These are phyloP conservation scores for Vipera latastei DNA, from an alignment of 2,797 vertebrate genomes.

Conservation along the genomic window DNA sequence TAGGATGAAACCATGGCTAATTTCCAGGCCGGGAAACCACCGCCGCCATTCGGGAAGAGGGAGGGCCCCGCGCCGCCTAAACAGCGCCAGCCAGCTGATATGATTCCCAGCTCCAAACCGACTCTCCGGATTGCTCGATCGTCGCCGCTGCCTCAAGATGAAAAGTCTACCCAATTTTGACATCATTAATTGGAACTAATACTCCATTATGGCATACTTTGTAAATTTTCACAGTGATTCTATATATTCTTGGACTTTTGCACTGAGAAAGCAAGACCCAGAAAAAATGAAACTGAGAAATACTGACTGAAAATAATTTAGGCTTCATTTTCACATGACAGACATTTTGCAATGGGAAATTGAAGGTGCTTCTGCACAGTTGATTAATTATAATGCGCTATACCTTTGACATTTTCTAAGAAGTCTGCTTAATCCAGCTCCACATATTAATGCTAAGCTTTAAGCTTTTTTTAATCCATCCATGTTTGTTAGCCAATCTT, in stretches of 20 bases:
- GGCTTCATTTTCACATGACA: slow-evolving; percentile 20
- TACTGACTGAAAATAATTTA: background rate
- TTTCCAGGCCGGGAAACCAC: no score
- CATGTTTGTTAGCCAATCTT: slow-evolving; percentile 11
- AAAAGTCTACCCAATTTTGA: background rate
- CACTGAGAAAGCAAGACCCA: background rate
- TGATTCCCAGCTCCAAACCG: no score
- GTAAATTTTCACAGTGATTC: background rate
- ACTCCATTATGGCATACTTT: background rate
- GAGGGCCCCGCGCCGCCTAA: no score
- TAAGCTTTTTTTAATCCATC: slow-evolving; percentile 22
- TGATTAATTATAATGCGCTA: slow-evolving; percentile 38
- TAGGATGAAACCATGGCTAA: no score
- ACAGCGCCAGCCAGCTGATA: no score
- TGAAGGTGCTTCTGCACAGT: slow-evolving; percentile 9
- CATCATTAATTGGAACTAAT: background rate
- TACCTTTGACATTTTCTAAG: slow-evolving; percentile 39
- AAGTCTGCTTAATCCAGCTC: slow-evolving; percentile 10
- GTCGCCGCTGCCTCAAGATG: background rate
- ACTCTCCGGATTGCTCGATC: no score
- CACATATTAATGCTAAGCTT: slow-evolving; percentile 35
- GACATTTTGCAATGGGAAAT: background rate
- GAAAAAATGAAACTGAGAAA: slow-evolving; percentile 1
- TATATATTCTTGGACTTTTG: background rate
- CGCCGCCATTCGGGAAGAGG: no score